Conservation (phyloP, 2,888 invertebrate genomes). For the Drosophila putrida region DNA sequence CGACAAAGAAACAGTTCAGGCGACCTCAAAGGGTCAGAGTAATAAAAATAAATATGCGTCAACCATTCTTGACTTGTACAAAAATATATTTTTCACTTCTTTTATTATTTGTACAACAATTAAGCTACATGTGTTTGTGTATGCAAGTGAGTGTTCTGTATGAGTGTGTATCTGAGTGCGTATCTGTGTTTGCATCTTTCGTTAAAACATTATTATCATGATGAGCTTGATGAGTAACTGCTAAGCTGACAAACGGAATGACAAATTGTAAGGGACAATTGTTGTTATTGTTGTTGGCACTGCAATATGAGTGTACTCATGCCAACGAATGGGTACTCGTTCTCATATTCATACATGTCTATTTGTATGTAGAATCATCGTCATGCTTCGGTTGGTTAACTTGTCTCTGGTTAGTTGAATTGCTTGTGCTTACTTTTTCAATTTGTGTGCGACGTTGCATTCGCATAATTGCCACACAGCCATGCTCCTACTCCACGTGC, state of each 20-base stretch:
- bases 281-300: slow-evolving; percentile 25
- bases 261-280: slow-evolving; percentile 64
- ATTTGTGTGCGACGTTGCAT: slow-evolving; percentile 72
- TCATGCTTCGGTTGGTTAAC: slow-evolving; percentile 48
- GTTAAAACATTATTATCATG: slow-evolving; percentile 50
- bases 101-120: slow-evolving; percentile 73
- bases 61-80: slow-evolving; percentile 25
- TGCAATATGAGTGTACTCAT: slow-evolving; percentile 23
- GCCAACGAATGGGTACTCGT: slow-evolving; percentile 7
- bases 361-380: slow-evolving; percentile 11
- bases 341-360: neutral
- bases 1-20: slow-evolving; percentile 37
- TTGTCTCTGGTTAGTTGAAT: slow-evolving; percentile 20
- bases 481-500: slow-evolving; percentile 23
- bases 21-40: slow-evolving; percentile 47
- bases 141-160: slow-evolving; percentile 2
- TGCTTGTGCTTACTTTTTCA: slow-evolving; percentile 66
- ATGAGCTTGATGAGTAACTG: slow-evolving; percentile 56
- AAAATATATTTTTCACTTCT: slow-evolving; percentile 14
- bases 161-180: slow-evolving; percentile 16
- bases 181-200: slow-evolving; percentile 17
- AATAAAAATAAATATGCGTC: slow-evolving; percentile 61
- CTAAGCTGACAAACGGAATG: slow-evolving; percentile 57
- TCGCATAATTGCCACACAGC: slow-evolving; percentile 60
- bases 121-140: slow-evolving; percentile 44